Evolutionary conservation across 1,140 invertebrate species (phyloP).

Genomic region (Dryas iulia): DNA sequence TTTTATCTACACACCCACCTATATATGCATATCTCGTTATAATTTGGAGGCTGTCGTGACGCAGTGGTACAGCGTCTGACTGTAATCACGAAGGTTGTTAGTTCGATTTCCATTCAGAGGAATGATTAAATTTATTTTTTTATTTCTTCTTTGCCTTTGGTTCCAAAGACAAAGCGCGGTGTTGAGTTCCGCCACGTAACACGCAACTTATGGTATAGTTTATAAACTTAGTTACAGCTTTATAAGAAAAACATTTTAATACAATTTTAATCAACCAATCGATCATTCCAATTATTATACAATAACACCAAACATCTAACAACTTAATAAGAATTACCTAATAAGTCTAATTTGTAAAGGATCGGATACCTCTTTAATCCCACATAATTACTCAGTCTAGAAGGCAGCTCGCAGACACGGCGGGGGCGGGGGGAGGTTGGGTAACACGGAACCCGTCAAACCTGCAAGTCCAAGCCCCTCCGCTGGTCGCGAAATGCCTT

Average conservation of each 20-base stretch:
- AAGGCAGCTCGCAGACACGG: slow-evolving; percentile 45
- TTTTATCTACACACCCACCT: too few species aligned
- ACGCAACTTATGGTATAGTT: too few species aligned
- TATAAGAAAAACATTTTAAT: not conserved
- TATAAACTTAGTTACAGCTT: too few species aligned
- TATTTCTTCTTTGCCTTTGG: too few species aligned
- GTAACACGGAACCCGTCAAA: slow-evolving; percentile 77
- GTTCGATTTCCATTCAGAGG: too few species aligned
- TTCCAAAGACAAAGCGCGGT: too few species aligned
- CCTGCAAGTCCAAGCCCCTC: slow-evolving; percentile 58
- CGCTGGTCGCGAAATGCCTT: slow-evolving; percentile 65
- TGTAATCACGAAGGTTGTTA: too few species aligned
- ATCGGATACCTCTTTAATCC: slow-evolving; percentile 40
- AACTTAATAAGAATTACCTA: not conserved
- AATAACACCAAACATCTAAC: not conserved
- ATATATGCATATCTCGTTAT: too few species aligned
- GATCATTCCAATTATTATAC: not conserved
- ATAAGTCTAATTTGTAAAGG: not conserved
- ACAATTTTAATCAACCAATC: not conserved
- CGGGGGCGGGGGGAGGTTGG: slow-evolving; percentile 36
- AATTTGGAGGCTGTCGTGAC: too few species aligned
- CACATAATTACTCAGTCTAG: slow-evolving; percentile 57
- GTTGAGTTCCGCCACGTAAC: too few species aligned
- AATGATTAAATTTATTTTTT: too few species aligned
- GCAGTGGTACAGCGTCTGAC: too few species aligned